These are phyloP conservation scores for Pungitius pungitius DNA, from an alignment of 2,113 vertebrate species.

Conservation along the genomic window DNA sequence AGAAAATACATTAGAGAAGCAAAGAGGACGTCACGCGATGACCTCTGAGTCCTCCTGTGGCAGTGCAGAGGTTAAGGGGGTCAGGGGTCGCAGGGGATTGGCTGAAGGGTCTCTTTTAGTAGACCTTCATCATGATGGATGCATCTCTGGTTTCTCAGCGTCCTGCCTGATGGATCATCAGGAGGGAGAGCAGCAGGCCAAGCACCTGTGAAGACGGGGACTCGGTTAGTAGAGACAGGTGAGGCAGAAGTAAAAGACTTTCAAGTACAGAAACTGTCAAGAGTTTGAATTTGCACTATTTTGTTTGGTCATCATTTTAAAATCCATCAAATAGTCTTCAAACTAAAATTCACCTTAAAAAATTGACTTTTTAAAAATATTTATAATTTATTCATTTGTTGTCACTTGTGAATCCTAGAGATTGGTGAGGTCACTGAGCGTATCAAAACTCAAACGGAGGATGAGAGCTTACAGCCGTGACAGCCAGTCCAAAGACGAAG, in stretches of 20 bases:
- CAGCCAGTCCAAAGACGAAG: slow-evolving; percentile 51
- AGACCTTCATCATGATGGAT: slow-evolving; percentile 55
- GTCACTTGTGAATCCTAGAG: no score
- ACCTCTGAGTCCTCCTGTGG: slow-evolving; percentile 3
- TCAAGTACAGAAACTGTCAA: not conserved
- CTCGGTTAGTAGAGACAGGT: not conserved
- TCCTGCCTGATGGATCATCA: slow-evolving; percentile 60
- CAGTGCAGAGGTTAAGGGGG: slow-evolving; percentile 21
- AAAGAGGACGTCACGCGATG: not conserved
- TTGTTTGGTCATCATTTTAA: no score
- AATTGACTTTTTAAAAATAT: no score
- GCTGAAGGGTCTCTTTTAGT: slow-evolving; percentile 10
- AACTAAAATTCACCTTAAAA: no score
- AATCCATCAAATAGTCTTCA: no score
- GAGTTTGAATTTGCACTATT: no score
- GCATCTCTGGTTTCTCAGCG: slow-evolving; percentile 12
- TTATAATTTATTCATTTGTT: no score
- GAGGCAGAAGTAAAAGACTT: not conserved
- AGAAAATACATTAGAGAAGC: not conserved
- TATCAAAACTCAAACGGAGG: no score
- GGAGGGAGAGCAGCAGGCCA: slow-evolving; percentile 50
- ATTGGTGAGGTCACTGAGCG: no score
- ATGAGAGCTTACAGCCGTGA: slow-evolving; percentile 64
- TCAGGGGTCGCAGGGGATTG: not conserved
- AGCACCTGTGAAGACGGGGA: slow-evolving; percentile 30